A percentile compares a stretch with the other conserved stretches of the same genome.
These are phyloP conservation scores for Cataglyphis altisquamis DNA, from an alignment of 2,888 invertebrate species.

Conservation along the genomic window DNA sequence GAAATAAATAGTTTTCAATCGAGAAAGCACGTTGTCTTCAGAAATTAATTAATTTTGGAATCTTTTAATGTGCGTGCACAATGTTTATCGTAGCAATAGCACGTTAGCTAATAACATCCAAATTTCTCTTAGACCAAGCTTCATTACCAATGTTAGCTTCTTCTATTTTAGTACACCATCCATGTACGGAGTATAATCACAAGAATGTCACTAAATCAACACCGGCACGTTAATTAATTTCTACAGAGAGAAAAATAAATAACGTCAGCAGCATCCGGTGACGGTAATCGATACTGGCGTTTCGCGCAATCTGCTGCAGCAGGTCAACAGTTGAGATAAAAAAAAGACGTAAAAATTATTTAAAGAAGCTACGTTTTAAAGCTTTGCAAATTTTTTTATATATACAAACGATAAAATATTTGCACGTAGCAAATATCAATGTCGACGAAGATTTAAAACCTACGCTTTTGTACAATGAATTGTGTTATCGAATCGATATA, in stretches of 20 bases:
- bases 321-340: constrained; percentile 8
- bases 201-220: constrained; percentile 59
- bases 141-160: background rate
- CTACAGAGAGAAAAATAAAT: constrained; percentile 70
- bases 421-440: background rate
- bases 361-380: constrained; percentile 15
- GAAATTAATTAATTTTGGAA: background rate
- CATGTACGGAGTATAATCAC: constrained; percentile 30
- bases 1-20: background rate
- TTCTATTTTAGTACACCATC: background rate
- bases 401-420: background rate
- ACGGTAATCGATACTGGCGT: constrained; percentile 65
- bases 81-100: background rate
- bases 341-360: constrained; percentile 40
- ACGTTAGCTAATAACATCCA: background rate
- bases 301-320: constrained; percentile 48
- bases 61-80: background rate
- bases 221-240: constrained; percentile 67
- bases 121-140: background rate
- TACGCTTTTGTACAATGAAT: background rate
- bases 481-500: background rate
- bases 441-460: background rate
- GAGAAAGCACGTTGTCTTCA: background rate
- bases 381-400: background rate
- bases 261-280: constrained; percentile 69